Percentiles rank a stretch among this genome's conserved stretches.
Conservation (phyloP, 2,113 vertebrate species). For the Petromus typicus region DNA sequence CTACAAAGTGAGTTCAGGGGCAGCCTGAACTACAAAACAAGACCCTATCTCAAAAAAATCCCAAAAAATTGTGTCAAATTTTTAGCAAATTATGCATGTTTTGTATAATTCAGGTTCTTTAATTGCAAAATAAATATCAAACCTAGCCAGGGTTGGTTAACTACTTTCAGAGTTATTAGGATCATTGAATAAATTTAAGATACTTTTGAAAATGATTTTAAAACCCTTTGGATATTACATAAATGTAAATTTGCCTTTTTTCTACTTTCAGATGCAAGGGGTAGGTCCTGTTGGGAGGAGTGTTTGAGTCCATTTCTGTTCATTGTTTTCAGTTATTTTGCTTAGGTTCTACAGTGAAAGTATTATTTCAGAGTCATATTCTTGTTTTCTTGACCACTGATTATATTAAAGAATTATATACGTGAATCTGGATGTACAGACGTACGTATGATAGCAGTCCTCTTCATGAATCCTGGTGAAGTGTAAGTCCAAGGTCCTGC, state of each 20-base stretch:
- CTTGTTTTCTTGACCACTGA: slow-evolving; percentile 41
- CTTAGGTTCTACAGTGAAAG: slow-evolving; percentile 18
- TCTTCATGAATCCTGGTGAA: background rate
- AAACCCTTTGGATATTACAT: background rate
- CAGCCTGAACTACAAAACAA: too few relatives aligned
- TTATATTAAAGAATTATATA: slow-evolving; percentile 3
- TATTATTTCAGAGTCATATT: background rate
- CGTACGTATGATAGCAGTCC: background rate
- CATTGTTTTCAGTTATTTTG: background rate
- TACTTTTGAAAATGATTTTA: background rate
- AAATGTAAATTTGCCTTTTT: background rate
- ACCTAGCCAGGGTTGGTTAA: background rate
- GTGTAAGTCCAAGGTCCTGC: slow-evolving; percentile 36
- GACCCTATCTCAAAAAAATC: too few relatives aligned
- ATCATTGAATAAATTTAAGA: slow-evolving; percentile 15
- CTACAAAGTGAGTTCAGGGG: too few relatives aligned
- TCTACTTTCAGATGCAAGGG: slow-evolving; percentile 48
- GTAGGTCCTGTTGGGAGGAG: background rate
- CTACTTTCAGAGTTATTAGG: background rate
- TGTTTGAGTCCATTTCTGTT: slow-evolving; percentile 35
- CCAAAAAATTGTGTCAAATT: background rate
- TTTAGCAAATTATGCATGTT: slow-evolving; percentile 23
- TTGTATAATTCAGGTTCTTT: slow-evolving; percentile 6
- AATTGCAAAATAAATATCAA: background rate
- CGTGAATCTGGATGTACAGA: background rate